Base-by-base conservation (phyloP, 64 coral and sea anemone species). In the Catalaphyllia jardinei region DNA sequence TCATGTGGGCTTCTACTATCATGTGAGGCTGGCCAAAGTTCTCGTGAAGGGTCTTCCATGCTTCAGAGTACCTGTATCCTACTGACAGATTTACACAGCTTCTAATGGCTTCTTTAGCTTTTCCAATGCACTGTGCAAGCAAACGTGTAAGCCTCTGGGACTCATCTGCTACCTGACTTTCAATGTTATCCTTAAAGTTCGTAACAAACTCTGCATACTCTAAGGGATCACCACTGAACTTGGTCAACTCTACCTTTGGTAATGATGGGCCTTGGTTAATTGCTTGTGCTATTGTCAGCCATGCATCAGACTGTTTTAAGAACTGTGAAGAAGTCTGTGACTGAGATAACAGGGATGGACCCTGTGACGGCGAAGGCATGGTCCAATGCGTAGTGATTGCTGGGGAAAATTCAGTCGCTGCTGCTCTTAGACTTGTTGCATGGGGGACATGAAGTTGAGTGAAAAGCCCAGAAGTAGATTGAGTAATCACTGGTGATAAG, bases 11-110 rank as follows among this genome's bases (percentile, higher is more conserved):
- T 50, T 94, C 92, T 17, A 83, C 90, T 6, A 96, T 86, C 93
- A 94, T 94, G 55, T 80, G 80, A 30, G 69, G 71, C 73, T 77
- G 88, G n/a, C 93, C 93, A 91, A 90, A 94, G 31, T 94, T 91
- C 49, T 82, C 54, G 8, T 33, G 22, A 10, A 90, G 73, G 35
- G 72, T 79, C 79, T 62, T 72, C 81, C 93, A 91, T 27, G 93
- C 93, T 31, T 91, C 78, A 33, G 46, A 49, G 25, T 91, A 94
- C 46, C 67, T 94, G 4, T 22, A 17, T n/a, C 88, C 88, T 13
- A 62, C 18, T 3, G 93, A 82, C 31, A 94, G 57, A 63, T 71
- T 90, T 19, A 74, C 82, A 74, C 82, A 94, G 39, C 88, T 76
- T 42, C 87, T 62, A 38, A 94, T 94, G 20, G 82, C 88, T n/a